These are phyloP conservation scores for Cinclus cinclus DNA, from an alignment of 2,113 vertebrate species.

Conservation along the genomic window DNA sequence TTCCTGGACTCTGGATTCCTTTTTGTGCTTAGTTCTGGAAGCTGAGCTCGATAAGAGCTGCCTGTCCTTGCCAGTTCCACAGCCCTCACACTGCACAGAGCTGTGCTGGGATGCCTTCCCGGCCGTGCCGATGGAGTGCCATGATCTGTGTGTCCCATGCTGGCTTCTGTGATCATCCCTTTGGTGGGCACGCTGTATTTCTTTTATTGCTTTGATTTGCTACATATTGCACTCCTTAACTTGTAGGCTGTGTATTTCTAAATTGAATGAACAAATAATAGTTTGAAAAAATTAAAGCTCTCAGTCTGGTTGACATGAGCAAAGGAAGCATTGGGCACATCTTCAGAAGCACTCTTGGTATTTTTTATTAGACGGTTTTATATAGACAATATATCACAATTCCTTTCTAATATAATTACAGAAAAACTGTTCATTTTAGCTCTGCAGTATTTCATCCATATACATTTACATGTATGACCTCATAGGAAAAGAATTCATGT, in stretches of 20 bases:
- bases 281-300: constrained; percentile 60
- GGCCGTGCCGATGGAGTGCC: neutral
- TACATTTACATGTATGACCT: neutral
- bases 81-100: neutral
- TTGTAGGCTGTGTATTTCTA: neutral
- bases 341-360: constrained; percentile 10
- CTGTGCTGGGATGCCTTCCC: neutral
- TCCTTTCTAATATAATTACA: constrained; percentile 25
- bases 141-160: neutral
- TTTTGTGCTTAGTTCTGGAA: neutral
- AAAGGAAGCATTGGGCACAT: constrained; percentile 40
- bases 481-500: constrained; percentile 9
- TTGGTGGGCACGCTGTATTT: neutral
- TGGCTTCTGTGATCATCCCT: neutral
- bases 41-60: neutral
- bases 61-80: neutral
- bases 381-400: constrained; percentile 34
- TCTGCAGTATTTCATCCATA: neutral
- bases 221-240: constrained; percentile 25
- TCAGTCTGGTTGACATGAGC: constrained; percentile 53
- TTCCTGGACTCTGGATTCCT: neutral
- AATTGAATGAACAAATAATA: constrained; percentile 43
- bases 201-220: constrained; percentile 58
- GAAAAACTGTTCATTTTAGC: neutral
- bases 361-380: constrained; percentile 41